Evolutionary conservation across 2,797 vertebrate species (phyloP), one percentile per base, ranked within the genome.

Genomic region (Phrynocephalus guinanensis): DNA sequence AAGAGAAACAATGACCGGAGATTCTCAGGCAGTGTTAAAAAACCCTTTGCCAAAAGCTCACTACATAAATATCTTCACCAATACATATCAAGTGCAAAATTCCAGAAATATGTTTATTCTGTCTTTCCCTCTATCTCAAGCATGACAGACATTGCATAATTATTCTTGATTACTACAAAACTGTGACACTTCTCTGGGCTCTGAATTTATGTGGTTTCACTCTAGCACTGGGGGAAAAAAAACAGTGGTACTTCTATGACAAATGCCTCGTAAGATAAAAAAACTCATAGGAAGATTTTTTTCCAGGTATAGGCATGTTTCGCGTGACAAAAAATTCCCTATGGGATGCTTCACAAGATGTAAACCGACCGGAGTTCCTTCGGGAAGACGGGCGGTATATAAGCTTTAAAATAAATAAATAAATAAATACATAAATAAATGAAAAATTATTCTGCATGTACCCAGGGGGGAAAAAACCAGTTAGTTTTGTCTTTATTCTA

Each of bases 31-130:
- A 75, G 73, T 75, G 0, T 78, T 52, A 83, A 18, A 6, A 71
- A 83, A 89, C 8, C 2, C 33, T 20, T 38, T 78, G 48, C 71
- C 70, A 11, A 88, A 92, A 63, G 60, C 18, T 16, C 60, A 63
- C 60, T 16, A 8, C 4, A 28, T 38, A 73, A 78, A 72, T 10
- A 28, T 28, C 73, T 89, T 89, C 75, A 16, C 38, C n/a, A 88
- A 52, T 0, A 11, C 2, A 28, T 2, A 0, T 11, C 76, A 82
- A 22, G 56, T 16, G 81, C 50, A 7, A 44, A 92, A 90, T 66
- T 20, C 11, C 7, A 84, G 13, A 60, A 56, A 2, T 56, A 18
- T 24, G 44, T 1, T 6, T 30, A 50, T 66, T 33, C 9, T 16
- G 18, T n/a, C 18, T 9, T 85, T 81, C 73, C 80, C 63, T 2